Conservation (phyloP, 1,140 invertebrate species). For the Drosophila arizonae region DNA sequence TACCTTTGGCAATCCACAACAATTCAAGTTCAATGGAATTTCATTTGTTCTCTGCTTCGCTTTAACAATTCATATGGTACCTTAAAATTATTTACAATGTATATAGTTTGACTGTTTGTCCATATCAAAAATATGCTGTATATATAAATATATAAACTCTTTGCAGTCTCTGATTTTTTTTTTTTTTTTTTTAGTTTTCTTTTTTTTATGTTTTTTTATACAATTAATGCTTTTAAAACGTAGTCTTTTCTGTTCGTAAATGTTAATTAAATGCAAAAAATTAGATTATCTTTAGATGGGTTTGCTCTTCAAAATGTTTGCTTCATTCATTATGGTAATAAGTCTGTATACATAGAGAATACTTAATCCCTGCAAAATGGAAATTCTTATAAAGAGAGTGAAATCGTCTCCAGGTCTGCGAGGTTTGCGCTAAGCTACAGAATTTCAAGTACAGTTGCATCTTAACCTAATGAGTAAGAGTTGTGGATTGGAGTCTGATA, state of each 20-base stretch:
- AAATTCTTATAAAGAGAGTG: constrained; percentile 49
- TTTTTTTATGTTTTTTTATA: constrained; percentile 35
- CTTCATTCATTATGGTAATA: constrained; percentile 39
- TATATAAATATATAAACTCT: constrained; percentile 35
- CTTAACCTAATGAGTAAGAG: constrained; percentile 71
- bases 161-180: constrained; percentile 64
- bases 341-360: constrained; percentile 61
- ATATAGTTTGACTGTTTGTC: constrained; percentile 25
- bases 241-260: constrained; percentile 65
- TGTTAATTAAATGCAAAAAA: constrained; percentile 41
- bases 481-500: constrained; percentile 57
- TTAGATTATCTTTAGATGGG: not conserved
- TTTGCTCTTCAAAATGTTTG: constrained; percentile 13
- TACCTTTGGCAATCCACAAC: constrained; percentile 1
- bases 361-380: constrained; percentile 74
- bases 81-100: constrained; percentile 40
- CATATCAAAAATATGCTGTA: constrained; percentile 13
- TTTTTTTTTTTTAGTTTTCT: constrained; percentile 3
- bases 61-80: constrained; percentile 15
- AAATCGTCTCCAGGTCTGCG: constrained; percentile 53
- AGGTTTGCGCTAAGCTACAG: constrained; percentile 52
- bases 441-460: constrained; percentile 65
- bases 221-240: constrained; percentile 71
- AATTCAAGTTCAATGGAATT: constrained; percentile 17
- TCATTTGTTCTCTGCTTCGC: constrained; percentile 9